Percentiles rank a stretch among this genome's conserved stretches.
Conservation (phyloP, 2,888 invertebrate species). For the Hedya salicella region DNA sequence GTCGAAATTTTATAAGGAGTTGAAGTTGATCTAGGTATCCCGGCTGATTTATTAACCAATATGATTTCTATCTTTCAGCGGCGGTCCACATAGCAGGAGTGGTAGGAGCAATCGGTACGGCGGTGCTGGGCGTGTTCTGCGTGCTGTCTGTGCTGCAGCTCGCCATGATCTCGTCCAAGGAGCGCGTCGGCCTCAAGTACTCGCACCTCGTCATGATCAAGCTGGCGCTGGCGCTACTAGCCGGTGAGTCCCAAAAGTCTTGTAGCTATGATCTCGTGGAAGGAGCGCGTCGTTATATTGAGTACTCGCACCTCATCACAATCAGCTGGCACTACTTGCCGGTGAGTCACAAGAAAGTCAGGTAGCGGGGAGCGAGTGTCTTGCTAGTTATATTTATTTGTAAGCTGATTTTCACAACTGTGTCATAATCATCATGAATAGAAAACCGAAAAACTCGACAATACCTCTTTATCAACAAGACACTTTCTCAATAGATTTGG, state of each 20-base stretch:
- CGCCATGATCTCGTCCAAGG: constrained; percentile 94
- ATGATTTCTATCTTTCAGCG: constrained; percentile 81
- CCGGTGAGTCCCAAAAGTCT: constrained; percentile 85
- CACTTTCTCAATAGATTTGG: too few relatives aligned
- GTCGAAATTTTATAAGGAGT: too few relatives aligned
- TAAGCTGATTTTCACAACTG: too few relatives aligned
- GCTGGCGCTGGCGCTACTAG: constrained; percentile 90
- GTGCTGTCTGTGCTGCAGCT: constrained; percentile 92
- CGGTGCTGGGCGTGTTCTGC: constrained; percentile 90
- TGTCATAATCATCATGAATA: too few relatives aligned
- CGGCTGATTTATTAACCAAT: constrained; percentile 3
- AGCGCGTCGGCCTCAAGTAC: constrained; percentile 91
- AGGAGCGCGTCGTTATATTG: constrained; percentile 91
- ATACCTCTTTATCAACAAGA: too few relatives aligned
- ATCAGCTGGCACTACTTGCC: constrained; percentile 86
- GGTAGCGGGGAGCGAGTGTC: too few relatives aligned
- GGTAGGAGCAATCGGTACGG: constrained; percentile 90
- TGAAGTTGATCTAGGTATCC: too few relatives aligned
- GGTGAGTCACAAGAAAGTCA: neutral
- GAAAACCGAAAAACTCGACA: too few relatives aligned
- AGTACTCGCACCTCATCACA: constrained; percentile 91
- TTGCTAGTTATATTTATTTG: too few relatives aligned
- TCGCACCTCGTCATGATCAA: constrained; percentile 91
- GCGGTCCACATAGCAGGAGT: constrained; percentile 93
- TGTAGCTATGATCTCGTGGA: constrained; percentile 92